These are phyloP conservation scores for Lasioglossum villosulum DNA, from an alignment of 2,888 invertebrate genomes.

Conservation along the genomic window DNA sequence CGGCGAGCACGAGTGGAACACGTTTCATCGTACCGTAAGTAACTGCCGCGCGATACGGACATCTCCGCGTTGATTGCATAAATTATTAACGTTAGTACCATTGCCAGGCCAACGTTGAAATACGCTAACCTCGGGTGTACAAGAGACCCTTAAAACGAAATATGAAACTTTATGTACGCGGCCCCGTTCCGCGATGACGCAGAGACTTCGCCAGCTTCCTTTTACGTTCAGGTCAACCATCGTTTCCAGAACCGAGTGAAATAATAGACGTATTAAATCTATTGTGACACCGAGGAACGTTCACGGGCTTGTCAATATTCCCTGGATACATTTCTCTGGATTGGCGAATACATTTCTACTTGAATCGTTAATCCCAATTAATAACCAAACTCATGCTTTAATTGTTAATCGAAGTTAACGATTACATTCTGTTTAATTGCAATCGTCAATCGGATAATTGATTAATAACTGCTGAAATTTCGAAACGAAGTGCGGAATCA, in stretches of 20 bases:
- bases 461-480: too few relatives aligned
- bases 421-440: too few relatives aligned
- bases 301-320: too few relatives aligned
- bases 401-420: too few relatives aligned
- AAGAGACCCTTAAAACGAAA: neutral
- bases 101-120: conserved; percentile 20
- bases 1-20: conserved; percentile 28
- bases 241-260: neutral
- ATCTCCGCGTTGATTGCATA: conserved; percentile 63
- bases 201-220: neutral
- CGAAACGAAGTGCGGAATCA: too few relatives aligned
- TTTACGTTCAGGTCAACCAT: neutral
- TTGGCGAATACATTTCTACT: too few relatives aligned
- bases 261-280: neutral
- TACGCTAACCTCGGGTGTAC: neutral
- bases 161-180: conserved; percentile 11
- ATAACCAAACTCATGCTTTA: too few relatives aligned
- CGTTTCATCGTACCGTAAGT: conserved; percentile 49
- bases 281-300: neutral
- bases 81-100: conserved; percentile 66
- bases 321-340: too few relatives aligned
- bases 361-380: too few relatives aligned
- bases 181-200: neutral
- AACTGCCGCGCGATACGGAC: conserved; percentile 51
- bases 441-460: too few relatives aligned